phyloP scores from a whole-genome alignment of 1,140 invertebrate species.

The Telenomus remus region DNA sequence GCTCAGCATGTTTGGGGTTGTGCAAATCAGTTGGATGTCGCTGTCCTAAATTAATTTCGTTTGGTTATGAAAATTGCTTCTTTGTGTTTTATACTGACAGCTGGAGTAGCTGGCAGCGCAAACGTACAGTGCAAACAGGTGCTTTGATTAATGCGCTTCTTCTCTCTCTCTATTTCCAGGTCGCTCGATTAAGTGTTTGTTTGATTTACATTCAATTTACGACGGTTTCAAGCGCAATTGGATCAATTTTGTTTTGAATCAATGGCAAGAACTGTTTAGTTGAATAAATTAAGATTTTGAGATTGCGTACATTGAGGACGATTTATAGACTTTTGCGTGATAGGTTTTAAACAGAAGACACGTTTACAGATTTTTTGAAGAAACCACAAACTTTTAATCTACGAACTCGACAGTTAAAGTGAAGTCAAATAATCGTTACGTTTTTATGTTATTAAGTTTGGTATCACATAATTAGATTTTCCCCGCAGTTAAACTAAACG shows the following conservation, averaged over 20 bases:
- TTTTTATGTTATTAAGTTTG: background rate
- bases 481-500: background rate
- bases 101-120: background rate
- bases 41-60: slow-evolving; percentile 59
- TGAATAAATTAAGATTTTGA: background rate
- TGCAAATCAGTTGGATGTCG: slow-evolving; percentile 70
- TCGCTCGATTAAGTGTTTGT: slow-evolving; percentile 30
- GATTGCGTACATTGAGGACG: background rate
- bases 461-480: background rate
- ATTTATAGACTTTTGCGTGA: too few species aligned
- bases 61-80: slow-evolving; percentile 3
- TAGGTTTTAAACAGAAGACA: background rate
- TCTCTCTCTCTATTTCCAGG: too few species aligned
- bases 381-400: too few species aligned
- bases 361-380: too few species aligned
- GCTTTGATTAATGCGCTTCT: slow-evolving; percentile 41
- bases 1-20: slow-evolving; percentile 68
- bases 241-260: background rate
- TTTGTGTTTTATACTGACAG: slow-evolving; percentile 2
- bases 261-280: background rate
- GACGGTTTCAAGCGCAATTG: background rate
- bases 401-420: background rate
- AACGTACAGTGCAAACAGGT: slow-evolving; percentile 20
- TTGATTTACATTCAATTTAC: slow-evolving; percentile 43
- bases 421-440: background rate